These are phyloP conservation scores for Ciconia nigra DNA, from an alignment of 2,797 vertebrate genomes.

Conservation along the genomic window DNA sequence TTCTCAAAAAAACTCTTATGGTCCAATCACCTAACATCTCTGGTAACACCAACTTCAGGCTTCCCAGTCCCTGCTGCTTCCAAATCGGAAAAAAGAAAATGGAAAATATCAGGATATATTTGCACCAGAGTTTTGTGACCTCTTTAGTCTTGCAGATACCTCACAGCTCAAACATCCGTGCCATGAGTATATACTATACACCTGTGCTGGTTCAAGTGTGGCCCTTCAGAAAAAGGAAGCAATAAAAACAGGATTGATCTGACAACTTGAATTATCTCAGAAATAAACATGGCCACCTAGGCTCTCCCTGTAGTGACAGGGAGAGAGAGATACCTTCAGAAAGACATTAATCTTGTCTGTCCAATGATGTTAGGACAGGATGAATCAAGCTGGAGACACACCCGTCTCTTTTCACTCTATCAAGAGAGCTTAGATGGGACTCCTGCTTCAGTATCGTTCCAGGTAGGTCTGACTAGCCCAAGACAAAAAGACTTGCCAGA, in stretches of 20 bases:
- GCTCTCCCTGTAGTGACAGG: not conserved
- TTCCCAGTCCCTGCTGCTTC: not conserved
- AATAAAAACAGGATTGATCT: not conserved
- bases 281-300: not conserved
- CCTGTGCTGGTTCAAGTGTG: not conserved
- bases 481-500: not conserved
- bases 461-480: not conserved
- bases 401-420: not conserved
- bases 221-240: not conserved
- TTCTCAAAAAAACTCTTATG: not conserved
- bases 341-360: not conserved
- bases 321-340: not conserved
- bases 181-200: not conserved
- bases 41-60: not conserved
- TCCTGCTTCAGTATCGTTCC: not conserved
- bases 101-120: not conserved
- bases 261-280: not conserved
- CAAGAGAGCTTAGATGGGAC: not conserved
- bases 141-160: not conserved
- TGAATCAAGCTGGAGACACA: not conserved
- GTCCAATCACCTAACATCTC: not conserved
- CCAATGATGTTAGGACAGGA: not conserved
- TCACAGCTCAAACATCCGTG: fast-evolving
- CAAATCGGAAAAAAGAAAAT: not conserved
- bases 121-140: not conserved